These are phyloP conservation scores for Boloria selene DNA, from an alignment of 2,888 invertebrate genomes.

Conservation along the genomic window DNA sequence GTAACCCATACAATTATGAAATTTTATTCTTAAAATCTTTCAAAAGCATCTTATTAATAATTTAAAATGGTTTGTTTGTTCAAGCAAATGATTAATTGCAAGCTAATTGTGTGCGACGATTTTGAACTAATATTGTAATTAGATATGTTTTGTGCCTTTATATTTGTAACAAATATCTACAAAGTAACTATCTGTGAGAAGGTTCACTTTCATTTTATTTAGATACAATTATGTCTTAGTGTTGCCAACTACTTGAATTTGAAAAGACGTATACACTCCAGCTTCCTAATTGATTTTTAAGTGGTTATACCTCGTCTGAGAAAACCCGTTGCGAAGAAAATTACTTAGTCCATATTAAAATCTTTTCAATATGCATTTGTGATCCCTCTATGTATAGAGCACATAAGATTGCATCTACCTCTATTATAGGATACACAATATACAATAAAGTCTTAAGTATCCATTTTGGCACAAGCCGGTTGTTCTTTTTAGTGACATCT, in stretches of 20 bases:
- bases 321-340: slow-evolving; percentile 19
- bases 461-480: slow-evolving; percentile 50
- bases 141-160: not conserved
- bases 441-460: slow-evolving; percentile 37
- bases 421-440: slow-evolving; percentile 25
- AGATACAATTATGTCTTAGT: slow-evolving; percentile 5
- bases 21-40: too few relatives aligned
- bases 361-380: slow-evolving; percentile 22
- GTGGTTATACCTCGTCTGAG: slow-evolving; percentile 14
- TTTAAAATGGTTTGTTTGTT: not conserved
- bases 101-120: not conserved
- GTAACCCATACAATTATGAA: too few relatives aligned
- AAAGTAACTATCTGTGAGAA: slow-evolving; percentile 11
- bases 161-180: not conserved
- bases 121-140: not conserved
- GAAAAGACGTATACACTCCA: slow-evolving; percentile 5
- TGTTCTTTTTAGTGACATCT: slow-evolving; percentile 42
- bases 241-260: slow-evolving; percentile 9
- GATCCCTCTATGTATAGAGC: slow-evolving; percentile 22
- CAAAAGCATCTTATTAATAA: too few relatives aligned
- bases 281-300: slow-evolving; percentile 17
- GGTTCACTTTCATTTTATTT: slow-evolving; percentile 6
- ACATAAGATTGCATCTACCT: slow-evolving; percentile 32
- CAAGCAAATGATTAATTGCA: not conserved
- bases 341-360: slow-evolving; percentile 11